These are phyloP conservation scores for Drosophila kanekoi DNA, from an alignment of 2,888 invertebrate genomes.

Conservation along the genomic window DNA sequence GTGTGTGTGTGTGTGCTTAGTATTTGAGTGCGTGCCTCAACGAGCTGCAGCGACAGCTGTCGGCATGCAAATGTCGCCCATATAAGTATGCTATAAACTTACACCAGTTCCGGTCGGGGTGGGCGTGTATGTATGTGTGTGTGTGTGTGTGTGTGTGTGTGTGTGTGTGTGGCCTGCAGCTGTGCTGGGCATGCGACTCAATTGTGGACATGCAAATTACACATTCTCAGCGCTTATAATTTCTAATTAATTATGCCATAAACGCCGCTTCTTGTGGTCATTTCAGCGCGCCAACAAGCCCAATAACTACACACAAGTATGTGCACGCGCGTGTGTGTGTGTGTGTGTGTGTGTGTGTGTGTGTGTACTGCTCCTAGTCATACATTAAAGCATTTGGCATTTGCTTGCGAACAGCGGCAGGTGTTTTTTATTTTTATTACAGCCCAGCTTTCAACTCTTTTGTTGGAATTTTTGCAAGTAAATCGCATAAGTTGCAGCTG, in stretches of 20 bases:
- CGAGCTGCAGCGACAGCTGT: conserved; percentile 47
- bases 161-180: conserved; percentile 17
- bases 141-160: conserved; percentile 11
- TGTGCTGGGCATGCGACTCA: conserved; percentile 19
- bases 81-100: conserved; percentile 31
- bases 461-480: conserved; percentile 65
- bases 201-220: conserved; percentile 71
- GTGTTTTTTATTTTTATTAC: conserved; percentile 74
- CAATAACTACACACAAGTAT: conserved; percentile 7
- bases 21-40: conserved; percentile 17
- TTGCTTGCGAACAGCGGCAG: conserved; percentile 53
- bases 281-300: conserved; percentile 29
- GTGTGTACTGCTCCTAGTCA: background rate
- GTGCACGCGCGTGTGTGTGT: conserved; percentile 4
- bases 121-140: background rate
- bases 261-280: conserved; percentile 65
- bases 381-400: conserved; percentile 33
- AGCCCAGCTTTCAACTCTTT: conserved; percentile 51
- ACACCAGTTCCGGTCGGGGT: background rate
- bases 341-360: conserved; percentile 6
- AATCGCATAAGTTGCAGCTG: conserved; percentile 78
- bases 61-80: conserved; percentile 45
- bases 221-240: conserved; percentile 74
- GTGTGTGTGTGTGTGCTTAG: background rate
- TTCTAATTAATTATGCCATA: conserved; percentile 83